These are phyloP conservation scores for Amaurobius ferox DNA, from an alignment of 2,888 invertebrate genomes.

Conservation along the genomic window DNA sequence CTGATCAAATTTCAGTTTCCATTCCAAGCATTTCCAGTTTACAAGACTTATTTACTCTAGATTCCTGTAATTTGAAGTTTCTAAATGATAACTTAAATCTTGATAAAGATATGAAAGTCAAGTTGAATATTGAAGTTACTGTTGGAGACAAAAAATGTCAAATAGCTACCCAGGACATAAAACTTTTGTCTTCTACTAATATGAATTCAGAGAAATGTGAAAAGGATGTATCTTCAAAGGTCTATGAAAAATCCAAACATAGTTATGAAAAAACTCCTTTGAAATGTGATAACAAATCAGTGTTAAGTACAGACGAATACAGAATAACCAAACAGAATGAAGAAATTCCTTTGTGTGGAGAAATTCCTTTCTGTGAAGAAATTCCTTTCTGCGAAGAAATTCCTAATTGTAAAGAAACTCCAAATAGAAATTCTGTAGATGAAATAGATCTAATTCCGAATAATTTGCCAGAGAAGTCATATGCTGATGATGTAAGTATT, in stretches of 20 bases:
- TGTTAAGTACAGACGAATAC: too few relatives aligned
- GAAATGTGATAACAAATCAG: too few relatives aligned
- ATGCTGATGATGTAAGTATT: not conserved
- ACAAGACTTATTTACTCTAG: not conserved
- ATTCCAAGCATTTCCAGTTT: too few relatives aligned
- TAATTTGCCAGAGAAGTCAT: too few relatives aligned
- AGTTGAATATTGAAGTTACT: slow-evolving; percentile 45
- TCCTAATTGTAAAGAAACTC: too few relatives aligned
- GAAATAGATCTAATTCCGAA: not conserved
- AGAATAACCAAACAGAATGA: too few relatives aligned
- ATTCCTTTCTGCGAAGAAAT: too few relatives aligned
- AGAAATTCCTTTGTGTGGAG: too few relatives aligned
- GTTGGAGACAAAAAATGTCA: slow-evolving; percentile 16
- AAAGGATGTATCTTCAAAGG: not conserved
- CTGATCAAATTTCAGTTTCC: too few relatives aligned
- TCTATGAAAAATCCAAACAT: not conserved
- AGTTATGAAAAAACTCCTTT: not conserved
- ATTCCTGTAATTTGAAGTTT: not conserved
- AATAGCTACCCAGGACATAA: not conserved
- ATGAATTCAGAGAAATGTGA: not conserved
- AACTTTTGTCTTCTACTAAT: not conserved
- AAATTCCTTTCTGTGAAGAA: too few relatives aligned
- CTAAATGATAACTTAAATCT: not conserved
- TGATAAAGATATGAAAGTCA: slow-evolving; percentile 19
- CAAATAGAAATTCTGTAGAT: too few relatives aligned